Base-by-base conservation (phyloP, 2,113 vertebrate species). In the Castor canadensis region DNA sequence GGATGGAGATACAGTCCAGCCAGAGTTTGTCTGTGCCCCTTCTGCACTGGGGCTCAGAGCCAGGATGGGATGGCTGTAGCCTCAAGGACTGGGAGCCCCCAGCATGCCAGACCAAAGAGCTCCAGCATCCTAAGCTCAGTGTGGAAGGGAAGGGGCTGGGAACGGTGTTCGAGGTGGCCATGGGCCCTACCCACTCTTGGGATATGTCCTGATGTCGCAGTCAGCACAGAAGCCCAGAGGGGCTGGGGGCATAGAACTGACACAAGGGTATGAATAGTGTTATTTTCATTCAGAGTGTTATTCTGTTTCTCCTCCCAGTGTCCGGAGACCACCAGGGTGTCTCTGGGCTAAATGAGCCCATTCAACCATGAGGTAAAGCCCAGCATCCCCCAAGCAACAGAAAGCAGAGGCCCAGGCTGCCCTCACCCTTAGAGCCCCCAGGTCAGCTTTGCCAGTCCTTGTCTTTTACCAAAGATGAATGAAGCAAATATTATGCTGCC, bases 391-490 rank as follows among this genome's bases (percentile, higher is more conserved):
- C 58, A 83, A 43, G 62, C 87, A 80, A 2, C 76, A 84, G 88
- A 88, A 75, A 95, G 92, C 87, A 76, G 85, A 93, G 89, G 94
- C 83, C 40, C 4, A 38, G 93, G 92, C 85, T n/a, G 4, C 28
- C 28, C 35, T 84, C 60, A 77, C 54, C 56, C 49, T 32, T 11
- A 20, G 54, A 82, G 84, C 40, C 76, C 87, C 95, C 72, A 69
- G 91, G 75, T 87, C 87, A 94, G 88, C 89, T 95, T 72, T 94
- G 96, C 94, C 91, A 89, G 93, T 69, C 82, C 88, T 85, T 86
- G 87, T 88, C 79, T 87, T 95, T 94, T 96, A 97, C 97, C 97
- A 98, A 97, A 97, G 97, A 97, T 96, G 95, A 95, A 93, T 93
- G 95, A 94, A 97, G 95, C 95, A 93, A 95, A 94, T 80, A 83